These are phyloP conservation scores for Artibeus lituratus DNA, from an alignment of 2,797 vertebrate genomes.

Conservation along the genomic window DNA sequence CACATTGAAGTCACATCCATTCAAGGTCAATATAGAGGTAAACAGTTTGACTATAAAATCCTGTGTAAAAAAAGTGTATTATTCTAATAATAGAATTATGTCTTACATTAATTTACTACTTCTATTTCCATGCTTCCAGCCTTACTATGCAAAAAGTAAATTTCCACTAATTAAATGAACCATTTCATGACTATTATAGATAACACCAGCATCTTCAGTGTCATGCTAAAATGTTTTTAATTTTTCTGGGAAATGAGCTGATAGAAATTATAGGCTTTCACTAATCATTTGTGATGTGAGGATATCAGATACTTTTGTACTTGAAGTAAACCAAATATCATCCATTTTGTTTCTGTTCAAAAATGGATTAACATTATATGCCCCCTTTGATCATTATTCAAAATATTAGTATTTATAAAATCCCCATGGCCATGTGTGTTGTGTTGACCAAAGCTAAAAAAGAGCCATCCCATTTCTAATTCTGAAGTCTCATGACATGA, in stretches of 20 bases:
- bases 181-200: not conserved
- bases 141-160: conserved; percentile 47
- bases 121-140: not conserved
- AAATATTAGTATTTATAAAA: conserved; percentile 39
- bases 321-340: not conserved
- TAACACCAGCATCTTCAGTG: not conserved
- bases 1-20: not conserved
- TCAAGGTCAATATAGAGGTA: not conserved
- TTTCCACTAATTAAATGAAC: conserved; percentile 19
- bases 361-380: not conserved
- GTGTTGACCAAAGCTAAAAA: conserved; percentile 24
- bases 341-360: not conserved
- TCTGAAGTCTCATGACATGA: conserved; percentile 46
- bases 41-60: conserved; percentile 35
- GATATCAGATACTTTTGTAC: not conserved
- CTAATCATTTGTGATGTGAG: not conserved
- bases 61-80: not conserved
- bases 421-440: not conserved
- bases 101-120: not conserved
- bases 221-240: not conserved
- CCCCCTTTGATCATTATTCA: not conserved
- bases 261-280: not conserved
- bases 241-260: not conserved
- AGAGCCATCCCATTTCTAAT: conserved; percentile 49
- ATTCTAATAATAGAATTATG: conserved; percentile 7